phyloP scores from a whole-genome alignment of 1,140 invertebrate species.

The Mycetomoellerius zeteki region DNA sequence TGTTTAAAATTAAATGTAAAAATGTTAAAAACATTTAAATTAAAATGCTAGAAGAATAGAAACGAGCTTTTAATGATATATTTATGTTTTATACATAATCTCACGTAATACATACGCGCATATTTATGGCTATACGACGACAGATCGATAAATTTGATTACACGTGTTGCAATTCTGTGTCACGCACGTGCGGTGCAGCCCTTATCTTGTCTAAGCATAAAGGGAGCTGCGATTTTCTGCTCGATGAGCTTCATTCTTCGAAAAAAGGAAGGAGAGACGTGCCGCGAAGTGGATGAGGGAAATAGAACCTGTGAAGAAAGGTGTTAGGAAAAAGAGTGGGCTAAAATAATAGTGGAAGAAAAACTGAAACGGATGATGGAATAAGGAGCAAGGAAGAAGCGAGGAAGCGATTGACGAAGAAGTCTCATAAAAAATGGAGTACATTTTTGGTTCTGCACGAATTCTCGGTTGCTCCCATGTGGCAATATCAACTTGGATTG shows the following conservation, averaged over 20 bases:
- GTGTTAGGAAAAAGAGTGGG: background rate
- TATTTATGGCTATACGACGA: conserved; percentile 31
- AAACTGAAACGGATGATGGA: background rate
- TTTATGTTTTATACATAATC: background rate
- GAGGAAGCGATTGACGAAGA: conserved; percentile 68
- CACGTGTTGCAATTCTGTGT: conserved; percentile 38
- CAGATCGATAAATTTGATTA: conserved; percentile 42
- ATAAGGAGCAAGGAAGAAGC: background rate
- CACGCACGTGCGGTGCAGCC: conserved; percentile 31
- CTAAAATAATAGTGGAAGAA: background rate
- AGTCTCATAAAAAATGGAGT: conserved; percentile 62
- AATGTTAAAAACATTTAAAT: background rate
- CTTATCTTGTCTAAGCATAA: conserved; percentile 33
- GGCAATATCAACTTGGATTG: conserved; percentile 81
- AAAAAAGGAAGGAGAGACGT: background rate
- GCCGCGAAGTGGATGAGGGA: conserved; percentile 2
- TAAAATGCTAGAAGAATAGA: background rate
- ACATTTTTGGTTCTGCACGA: conserved; percentile 48
- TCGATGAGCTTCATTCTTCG: conserved; percentile 36
- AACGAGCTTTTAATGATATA: background rate
- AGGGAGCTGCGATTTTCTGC: conserved; percentile 46
- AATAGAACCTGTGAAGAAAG: conserved; percentile 30
- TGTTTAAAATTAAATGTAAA: too few relatives aligned
- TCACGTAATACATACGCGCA: background rate
- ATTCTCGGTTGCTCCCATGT: conserved; percentile 33